phyloP scores from a whole-genome alignment of 2,797 vertebrate species.

The Manis crassicaudata region DNA sequence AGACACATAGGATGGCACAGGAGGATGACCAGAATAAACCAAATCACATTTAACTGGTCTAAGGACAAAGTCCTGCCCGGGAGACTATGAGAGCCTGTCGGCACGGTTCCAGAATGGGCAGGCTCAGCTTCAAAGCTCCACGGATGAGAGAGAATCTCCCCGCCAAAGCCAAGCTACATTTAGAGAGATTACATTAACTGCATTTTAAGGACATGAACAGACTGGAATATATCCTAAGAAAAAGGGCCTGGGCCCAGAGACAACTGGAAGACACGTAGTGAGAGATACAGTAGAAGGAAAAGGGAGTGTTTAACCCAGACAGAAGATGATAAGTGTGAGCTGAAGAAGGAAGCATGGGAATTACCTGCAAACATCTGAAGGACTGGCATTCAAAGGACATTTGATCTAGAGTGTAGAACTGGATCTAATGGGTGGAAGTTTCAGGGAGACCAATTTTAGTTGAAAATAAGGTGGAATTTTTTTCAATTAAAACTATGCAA shows the following conservation, averaged over 20 bases:
- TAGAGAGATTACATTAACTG: slow-evolving; percentile 25
- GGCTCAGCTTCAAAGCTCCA: neutral
- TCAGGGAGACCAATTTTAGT: slow-evolving; percentile 5
- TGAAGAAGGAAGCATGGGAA: neutral
- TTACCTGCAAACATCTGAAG: neutral
- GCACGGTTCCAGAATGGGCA: neutral
- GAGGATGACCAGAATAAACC: neutral
- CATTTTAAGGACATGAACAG: slow-evolving; percentile 29
- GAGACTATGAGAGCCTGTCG: neutral
- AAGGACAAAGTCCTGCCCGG: neutral
- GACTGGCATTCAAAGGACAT: neutral
- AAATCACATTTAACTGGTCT: slow-evolving; percentile 20
- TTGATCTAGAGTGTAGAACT: neutral
- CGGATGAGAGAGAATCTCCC: neutral
- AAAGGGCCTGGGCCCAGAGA: neutral
- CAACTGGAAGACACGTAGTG: neutral
- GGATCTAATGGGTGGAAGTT: neutral
- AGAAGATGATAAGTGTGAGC: neutral
- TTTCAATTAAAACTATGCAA: neutral
- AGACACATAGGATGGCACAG: neutral
- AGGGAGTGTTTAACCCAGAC: neutral
- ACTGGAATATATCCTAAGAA: neutral
- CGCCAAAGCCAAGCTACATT: neutral
- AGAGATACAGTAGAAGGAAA: neutral
- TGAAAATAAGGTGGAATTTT: neutral